Base-by-base conservation (phyloP, 2,797 vertebrate species). In the Siniperca obscura region DNA sequence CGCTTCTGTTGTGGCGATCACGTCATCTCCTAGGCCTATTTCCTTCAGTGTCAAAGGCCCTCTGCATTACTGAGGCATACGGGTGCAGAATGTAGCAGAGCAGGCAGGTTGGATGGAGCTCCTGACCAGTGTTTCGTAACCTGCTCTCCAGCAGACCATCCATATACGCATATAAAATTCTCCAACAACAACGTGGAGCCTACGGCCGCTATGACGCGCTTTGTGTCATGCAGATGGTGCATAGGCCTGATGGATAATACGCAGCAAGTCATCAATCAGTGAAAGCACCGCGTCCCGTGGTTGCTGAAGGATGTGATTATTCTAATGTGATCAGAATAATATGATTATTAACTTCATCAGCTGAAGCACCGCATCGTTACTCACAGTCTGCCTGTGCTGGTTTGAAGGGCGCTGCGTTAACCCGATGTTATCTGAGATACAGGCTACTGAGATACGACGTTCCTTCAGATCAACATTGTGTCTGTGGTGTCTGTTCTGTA, bases 201-300 rank as follows among this genome's bases (percentile, higher is more conserved):
- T 17, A 25, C 76, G 78, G 85, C 70, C 61, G 83, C 87, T 56
- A 86, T 87, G 88, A 91, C 89, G 88, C 85, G 87, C 86, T 82
- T 69, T 73, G 74, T 90, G 86, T 86, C 80, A 81, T 80, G 86
- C 86, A 75, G 85, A 89, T 90, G 90, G 81, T 83, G 91, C 90
- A 91, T 74, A 88, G 89, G 90, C 92, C 91, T 86, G 84, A 89
- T 78, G 82, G 85, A 90, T 87, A 67, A 86, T 83, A 86, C 91
- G 91, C 92, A 92, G 90, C 89, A 76, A 80, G 72, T 81, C 85
- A 90, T 91, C 86, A 87, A 87, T 93, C 89, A 89, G 74, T 22
- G 67, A 77, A 40, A 61, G 81, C 79, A n/a, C 27, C 48, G 74
- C 76, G 76, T 81, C 68, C 62, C 71, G 3, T 14, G 85, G 50